Evolutionary conservation across 2,797 vertebrate genomes (phyloP).

Genomic region (Sorex maritimensis): DNA sequence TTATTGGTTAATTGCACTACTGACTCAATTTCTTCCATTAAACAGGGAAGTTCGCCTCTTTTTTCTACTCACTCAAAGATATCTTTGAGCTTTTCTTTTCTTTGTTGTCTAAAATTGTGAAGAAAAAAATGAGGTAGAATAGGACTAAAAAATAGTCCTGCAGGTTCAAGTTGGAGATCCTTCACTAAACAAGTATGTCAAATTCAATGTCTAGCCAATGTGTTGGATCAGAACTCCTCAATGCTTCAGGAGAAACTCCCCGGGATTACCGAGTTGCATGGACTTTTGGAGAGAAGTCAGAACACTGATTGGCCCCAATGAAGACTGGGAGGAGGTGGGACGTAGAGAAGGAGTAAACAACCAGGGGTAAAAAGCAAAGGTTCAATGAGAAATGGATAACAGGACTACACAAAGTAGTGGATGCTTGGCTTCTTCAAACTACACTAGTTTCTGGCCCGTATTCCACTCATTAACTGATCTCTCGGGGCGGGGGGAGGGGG

Average conservation of each 20-base stretch:
- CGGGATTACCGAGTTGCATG: background rate
- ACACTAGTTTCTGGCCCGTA: background rate
- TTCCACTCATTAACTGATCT: constrained; percentile 3
- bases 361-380: background rate
- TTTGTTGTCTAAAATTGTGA: background rate
- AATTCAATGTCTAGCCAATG: background rate
- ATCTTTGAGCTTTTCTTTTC: background rate
- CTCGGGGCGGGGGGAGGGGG: background rate
- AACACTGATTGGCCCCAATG: background rate
- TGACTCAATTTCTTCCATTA: background rate
- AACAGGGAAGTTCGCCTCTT: background rate
- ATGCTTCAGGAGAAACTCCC: constrained; percentile 56
- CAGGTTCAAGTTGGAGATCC: background rate
- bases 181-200: constrained; percentile 46
- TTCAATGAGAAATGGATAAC: background rate
- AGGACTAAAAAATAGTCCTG: background rate
- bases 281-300: background rate
- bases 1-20: background rate
- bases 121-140: background rate
- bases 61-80: background rate
- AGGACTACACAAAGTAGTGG: constrained; percentile 17
- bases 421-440: background rate
- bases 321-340: background rate
- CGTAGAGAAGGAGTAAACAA: background rate
- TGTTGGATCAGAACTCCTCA: background rate